Base-by-base conservation (phyloP, 1,140 invertebrate genomes). In the Mizuhopecten yessoensis region DNA sequence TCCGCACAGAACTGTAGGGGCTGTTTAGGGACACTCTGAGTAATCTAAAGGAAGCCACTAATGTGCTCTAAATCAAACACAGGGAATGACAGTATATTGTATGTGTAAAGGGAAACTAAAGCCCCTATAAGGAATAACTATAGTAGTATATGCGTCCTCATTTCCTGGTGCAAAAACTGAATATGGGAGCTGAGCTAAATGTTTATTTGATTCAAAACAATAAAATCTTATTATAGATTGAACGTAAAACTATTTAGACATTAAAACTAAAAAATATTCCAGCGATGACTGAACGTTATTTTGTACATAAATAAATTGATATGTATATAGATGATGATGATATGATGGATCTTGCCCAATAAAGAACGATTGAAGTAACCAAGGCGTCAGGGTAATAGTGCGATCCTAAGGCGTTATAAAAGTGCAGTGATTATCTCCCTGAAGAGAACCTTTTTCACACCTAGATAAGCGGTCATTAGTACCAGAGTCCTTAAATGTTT, bases 381-480 rank as follows among this genome's bases (percentile, higher is more conserved):
- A 75, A 9, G 29, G 13, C 45, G 23, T 11, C 23, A 29, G 29
- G 57, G n/a, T 75, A 75, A 29, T 17, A 75, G 57, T 29, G 23
- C 11, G 5, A n/a, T n/a, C 57, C 0, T n/a, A 5, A 75, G 57
- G 57, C 57, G 29, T n/a, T 5, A 5, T 75, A 75, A 75, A n/a
- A 75, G 57, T 75, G 29, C 57, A 75, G 17, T n/a, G 57, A 75
- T 75, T 75, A 75, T 75, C n/a, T 20, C 5, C 15, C 23, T 23
- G 29, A 75, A 75, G n/a, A 75, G 57, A 29, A 29, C 29, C 17
- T 45, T 75, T 75, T 75, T 75, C n/a, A 75, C 57, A 75, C 57
- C 57, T 75, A 75, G 57, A 75, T 75, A 75, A 75, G n/a, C 57
- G 57, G 57, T 75, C 57, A 17, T 75, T 75, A 75, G 57, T 75